phyloP scores from a whole-genome alignment of 2,888 invertebrate species.

The Tetropium fuscum region DNA sequence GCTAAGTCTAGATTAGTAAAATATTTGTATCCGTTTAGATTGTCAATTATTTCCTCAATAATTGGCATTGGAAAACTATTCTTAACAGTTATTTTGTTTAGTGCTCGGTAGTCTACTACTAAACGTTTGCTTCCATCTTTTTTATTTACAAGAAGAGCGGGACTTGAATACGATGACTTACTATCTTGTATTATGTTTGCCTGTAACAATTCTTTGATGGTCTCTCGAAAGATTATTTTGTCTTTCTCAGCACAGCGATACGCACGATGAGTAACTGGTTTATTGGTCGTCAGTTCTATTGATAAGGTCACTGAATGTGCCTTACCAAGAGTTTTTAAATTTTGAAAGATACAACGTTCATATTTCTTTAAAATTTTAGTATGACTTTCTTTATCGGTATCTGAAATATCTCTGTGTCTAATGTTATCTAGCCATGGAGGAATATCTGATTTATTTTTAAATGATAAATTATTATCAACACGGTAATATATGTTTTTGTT shows the following conservation, averaged over 20 bases:
- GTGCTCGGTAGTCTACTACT: constrained; percentile 33
- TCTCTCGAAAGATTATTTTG: constrained; percentile 2
- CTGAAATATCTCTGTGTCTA: too few species aligned
- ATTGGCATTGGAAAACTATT: constrained; percentile 30
- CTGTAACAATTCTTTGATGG: constrained; percentile 11
- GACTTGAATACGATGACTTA: constrained; percentile 25
- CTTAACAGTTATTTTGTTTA: constrained; percentile 17
- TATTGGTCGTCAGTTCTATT: background rate
- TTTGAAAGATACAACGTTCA: too few species aligned
- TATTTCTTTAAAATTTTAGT: too few species aligned
- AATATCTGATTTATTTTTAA: too few species aligned
- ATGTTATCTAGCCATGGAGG: too few species aligned
- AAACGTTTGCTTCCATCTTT: constrained; percentile 26
- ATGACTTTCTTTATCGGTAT: too few species aligned
- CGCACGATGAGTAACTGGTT: constrained; percentile 9
- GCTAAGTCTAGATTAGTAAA: constrained; percentile 44
- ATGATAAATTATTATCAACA: too few species aligned
- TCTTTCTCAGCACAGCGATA: constrained; percentile 19
- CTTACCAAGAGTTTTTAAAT: too few species aligned
- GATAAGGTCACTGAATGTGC: constrained; percentile 10
- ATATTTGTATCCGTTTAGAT: constrained; percentile 27
- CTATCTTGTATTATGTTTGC: constrained; percentile 21
- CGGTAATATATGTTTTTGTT: too few species aligned
- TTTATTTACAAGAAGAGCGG: constrained; percentile 21
- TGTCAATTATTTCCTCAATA: constrained; percentile 36